A percentile compares a stretch with the other conserved stretches of the same genome.
phyloP scores from a whole-genome alignment of 2,113 vertebrate species.

The Lophura nycthemera region DNA sequence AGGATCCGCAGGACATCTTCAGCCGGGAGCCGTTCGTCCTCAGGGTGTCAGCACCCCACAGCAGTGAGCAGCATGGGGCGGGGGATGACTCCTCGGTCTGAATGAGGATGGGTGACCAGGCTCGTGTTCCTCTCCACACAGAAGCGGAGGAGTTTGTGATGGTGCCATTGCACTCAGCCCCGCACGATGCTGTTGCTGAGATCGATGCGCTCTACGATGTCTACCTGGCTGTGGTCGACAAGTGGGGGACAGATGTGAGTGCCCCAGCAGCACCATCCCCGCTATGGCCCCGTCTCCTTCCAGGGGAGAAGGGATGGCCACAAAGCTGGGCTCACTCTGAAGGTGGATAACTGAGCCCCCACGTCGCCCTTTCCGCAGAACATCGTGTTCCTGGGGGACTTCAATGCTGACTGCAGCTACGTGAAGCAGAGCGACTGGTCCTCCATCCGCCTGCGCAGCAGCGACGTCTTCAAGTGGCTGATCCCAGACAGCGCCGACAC shows the following conservation, averaged over 20 bases:
- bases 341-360: not conserved
- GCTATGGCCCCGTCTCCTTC: not conserved
- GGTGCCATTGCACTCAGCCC: constrained; percentile 88
- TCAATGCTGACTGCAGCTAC: constrained; percentile 89
- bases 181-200: constrained; percentile 77
- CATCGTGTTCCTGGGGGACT: constrained; percentile 91
- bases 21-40: constrained; percentile 53
- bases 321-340: too few species aligned
- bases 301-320: rapidly evolving
- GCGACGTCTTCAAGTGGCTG: constrained; percentile 88
- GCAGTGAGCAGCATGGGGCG: not conserved
- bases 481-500: constrained; percentile 83
- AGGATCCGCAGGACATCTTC: constrained; percentile 48
- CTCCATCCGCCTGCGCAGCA: constrained; percentile 84
- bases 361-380: constrained; percentile 71
- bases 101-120: rapidly evolving
- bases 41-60: constrained; percentile 9
- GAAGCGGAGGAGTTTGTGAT: constrained; percentile 77
- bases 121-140: not conserved
- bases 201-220: constrained; percentile 86
- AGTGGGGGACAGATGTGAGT: constrained; percentile 86
- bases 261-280: not conserved
- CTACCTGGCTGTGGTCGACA: constrained; percentile 79
- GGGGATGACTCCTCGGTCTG: not conserved
- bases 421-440: constrained; percentile 79